Evolutionary conservation across 37 sponge, comb jelly and placozoan genomes (phyloP).

Genomic region (Petrosia ficiformis): DNA sequence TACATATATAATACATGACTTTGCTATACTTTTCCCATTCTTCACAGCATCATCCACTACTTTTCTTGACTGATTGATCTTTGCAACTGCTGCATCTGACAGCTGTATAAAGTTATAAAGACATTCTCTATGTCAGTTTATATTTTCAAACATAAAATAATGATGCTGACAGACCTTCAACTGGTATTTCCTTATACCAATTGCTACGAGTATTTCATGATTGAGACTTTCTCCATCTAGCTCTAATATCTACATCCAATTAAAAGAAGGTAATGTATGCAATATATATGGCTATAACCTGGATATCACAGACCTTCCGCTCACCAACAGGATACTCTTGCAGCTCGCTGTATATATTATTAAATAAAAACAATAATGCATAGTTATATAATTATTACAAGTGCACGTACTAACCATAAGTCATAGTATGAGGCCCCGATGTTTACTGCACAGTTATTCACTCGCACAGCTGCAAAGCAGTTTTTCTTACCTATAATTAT

Average conservation of each 20-base stretch:
- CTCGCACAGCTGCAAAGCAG: too few relatives aligned
- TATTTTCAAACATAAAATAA: background rate
- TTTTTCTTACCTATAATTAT: too few relatives aligned
- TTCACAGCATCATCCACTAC: constrained; percentile 37
- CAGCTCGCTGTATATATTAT: too few relatives aligned
- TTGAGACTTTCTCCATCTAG: constrained; percentile 39
- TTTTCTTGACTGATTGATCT: constrained; percentile 21
- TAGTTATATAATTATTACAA: too few relatives aligned
- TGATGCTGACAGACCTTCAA: constrained; percentile 22
- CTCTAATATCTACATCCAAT: constrained; percentile 27
- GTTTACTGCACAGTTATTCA: too few relatives aligned
- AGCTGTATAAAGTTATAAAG: constrained; percentile 29
- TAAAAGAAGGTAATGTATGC: too few relatives aligned
- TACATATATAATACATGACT: background rate
- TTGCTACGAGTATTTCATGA: constrained; percentile 15
- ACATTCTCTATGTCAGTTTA: background rate
- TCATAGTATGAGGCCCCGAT: too few relatives aligned
- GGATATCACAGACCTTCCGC: too few relatives aligned
- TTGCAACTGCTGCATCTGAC: constrained; percentile 6
- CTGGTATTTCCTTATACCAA: constrained; percentile 25
- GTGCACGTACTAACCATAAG: too few relatives aligned
- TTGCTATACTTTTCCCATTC: constrained; percentile 24
- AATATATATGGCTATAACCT: too few relatives aligned
- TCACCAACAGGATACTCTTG: too few relatives aligned
- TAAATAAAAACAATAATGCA: too few relatives aligned